Evolutionary conservation across 2,797 vertebrate genomes (phyloP).

Genomic region (Hypotaenidia philippensis): DNA sequence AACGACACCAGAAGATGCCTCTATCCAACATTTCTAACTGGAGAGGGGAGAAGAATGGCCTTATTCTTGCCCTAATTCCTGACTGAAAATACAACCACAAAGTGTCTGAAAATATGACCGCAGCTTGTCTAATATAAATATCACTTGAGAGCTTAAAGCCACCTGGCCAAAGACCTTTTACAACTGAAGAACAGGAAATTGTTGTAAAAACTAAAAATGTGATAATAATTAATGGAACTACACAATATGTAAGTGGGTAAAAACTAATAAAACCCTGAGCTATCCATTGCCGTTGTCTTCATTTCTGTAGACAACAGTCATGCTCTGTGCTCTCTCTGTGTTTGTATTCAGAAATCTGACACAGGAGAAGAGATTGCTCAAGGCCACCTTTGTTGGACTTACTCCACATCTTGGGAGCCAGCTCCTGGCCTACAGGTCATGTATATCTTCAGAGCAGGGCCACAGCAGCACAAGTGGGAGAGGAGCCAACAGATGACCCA

Average conservation of each 20-base stretch:
- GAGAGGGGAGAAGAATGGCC: neutral
- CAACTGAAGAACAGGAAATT: neutral
- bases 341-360: neutral
- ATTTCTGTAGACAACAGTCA: neutral
- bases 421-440: neutral
- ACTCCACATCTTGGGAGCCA: neutral
- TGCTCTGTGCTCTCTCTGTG: neutral
- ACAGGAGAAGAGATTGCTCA: neutral
- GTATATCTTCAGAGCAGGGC: neutral
- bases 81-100: neutral
- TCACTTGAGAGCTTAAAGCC: neutral
- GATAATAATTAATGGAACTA: neutral
- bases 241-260: neutral
- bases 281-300: neutral
- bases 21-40: neutral
- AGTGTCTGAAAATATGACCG: neutral
- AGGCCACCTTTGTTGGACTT: neutral
- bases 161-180: neutral
- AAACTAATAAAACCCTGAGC: neutral
- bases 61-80: slow-evolving; percentile 15
- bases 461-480: neutral
- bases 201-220: neutral
- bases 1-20: neutral
- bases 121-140: neutral
- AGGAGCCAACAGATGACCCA: neutral